Evolutionary conservation across 2,888 invertebrate genomes (phyloP), one percentile per base, ranked within the genome.

Genomic region (Carabus problematicus): DNA sequence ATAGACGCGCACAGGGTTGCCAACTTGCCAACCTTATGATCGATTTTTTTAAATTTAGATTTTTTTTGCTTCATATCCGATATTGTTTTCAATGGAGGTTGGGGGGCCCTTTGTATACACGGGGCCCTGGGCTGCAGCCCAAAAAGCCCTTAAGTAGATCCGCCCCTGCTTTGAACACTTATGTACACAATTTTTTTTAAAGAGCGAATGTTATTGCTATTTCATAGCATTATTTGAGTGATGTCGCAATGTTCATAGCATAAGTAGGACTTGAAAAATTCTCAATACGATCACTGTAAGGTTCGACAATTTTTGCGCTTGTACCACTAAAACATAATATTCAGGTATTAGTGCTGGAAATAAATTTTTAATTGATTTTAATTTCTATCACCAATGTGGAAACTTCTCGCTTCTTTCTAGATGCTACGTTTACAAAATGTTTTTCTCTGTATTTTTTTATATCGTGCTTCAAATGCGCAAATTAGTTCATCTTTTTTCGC

Each of bases 161-260:
- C 54, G 14, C 2, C n/a, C n/a, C n/a, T n/a, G n/a, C 59, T 19
- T 52, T 54, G 19, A 63, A 71, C 45, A 19, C 62, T 54, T 12
- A 16, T 45, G 39, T 47, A 66, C 19, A 64, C 14, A 8, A 58
- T 45, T 29, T 70, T 67, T 67, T 41, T 63, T 68, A 68, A n/a
- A n/a, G n/a, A n/a, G n/a, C n/a, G n/a, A n/a, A n/a, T n/a, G n/a
- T n/a, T n/a, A n/a, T n/a, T n/a, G n/a, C n/a, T n/a, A n/a, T n/a
- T n/a, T n/a, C n/a, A n/a, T n/a, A n/a, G 68, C 60, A 70, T 54
- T 70, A 60, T 54, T 70, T 59, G 12, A 70, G 45, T 47, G 54
- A 54, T 14, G 60, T 70, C 52, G 54, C 60, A 39, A 70, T 70
- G 52, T 70, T 59, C 3, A 70, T 14, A 49, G 64, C 70, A 43